These are phyloP conservation scores for Platysternon megacephalum DNA, from an alignment of 2,113 vertebrate species.

Conservation along the genomic window DNA sequence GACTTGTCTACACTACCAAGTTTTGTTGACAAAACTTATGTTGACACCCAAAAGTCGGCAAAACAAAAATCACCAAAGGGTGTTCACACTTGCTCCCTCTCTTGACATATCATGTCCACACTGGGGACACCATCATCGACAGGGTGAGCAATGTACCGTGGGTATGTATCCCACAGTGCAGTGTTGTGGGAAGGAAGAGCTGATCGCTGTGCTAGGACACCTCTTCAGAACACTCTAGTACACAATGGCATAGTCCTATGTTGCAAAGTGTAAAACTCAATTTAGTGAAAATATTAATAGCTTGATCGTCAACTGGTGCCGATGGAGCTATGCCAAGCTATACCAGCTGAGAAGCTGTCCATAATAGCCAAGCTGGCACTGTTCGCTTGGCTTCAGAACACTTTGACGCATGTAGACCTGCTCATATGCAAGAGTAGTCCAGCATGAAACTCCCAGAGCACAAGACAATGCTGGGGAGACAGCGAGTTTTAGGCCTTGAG, in stretches of 20 bases:
- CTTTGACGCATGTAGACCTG: neutral
- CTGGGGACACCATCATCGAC: no score
- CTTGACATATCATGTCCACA: no score
- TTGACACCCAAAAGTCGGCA: no score
- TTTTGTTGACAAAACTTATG: no score
- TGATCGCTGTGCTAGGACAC: neutral
- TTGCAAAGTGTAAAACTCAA: neutral
- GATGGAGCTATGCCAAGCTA: neutral
- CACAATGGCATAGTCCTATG: accelerated
- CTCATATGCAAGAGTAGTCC: accelerated
- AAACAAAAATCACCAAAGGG: no score
- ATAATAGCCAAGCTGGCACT: neutral
- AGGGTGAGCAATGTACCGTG: no score
- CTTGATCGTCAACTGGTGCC: conserved; percentile 11
- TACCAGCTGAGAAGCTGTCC: conserved; percentile 18
- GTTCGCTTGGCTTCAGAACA: neutral
- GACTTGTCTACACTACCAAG: no score
- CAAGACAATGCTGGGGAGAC: neutral
- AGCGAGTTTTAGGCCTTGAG: conserved; percentile 2
- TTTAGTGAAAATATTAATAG: neutral
- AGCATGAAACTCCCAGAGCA: neutral
- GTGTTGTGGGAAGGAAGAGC: no score
- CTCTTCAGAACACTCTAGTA: neutral
- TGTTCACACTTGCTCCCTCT: no score
- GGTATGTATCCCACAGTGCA: no score